Percentiles rank a stretch among this genome's conserved stretches.
phyloP scores from a whole-genome alignment of 2,888 invertebrate genomes.

The Cynaeus angustus region DNA sequence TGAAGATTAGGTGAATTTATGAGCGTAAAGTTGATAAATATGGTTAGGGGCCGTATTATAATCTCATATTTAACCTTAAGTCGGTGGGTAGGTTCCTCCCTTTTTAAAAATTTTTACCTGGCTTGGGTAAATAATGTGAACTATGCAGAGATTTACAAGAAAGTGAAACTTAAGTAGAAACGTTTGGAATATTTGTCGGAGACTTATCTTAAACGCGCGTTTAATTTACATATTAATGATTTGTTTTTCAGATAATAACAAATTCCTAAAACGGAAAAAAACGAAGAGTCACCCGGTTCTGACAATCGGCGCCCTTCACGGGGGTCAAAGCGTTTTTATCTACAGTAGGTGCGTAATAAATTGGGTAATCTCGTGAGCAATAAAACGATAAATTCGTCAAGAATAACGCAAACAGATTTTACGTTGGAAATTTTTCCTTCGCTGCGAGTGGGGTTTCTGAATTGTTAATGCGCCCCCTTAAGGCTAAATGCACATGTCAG shows the following conservation, averaged over 20 bases:
- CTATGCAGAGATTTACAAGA: slow-evolving; percentile 47
- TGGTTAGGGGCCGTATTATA: slow-evolving; percentile 51
- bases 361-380: slow-evolving; percentile 41
- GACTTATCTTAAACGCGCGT: slow-evolving; percentile 45
- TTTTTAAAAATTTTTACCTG: slow-evolving; percentile 52
- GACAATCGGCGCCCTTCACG: slow-evolving; percentile 26
- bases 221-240: slow-evolving; percentile 51
- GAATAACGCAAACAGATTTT: slow-evolving; percentile 38
- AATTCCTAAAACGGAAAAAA: slow-evolving; percentile 37
- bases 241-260: slow-evolving; percentile 48
- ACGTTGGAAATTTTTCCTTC: slow-evolving; percentile 25
- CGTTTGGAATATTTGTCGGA: slow-evolving; percentile 43
- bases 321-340: slow-evolving; percentile 29
- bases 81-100: slow-evolving; percentile 26
- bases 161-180: slow-evolving; percentile 48
- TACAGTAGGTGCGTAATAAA: slow-evolving; percentile 40
- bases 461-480: slow-evolving; percentile 48
- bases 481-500: slow-evolving; percentile 61
- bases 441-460: slow-evolving; percentile 39
- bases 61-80: slow-evolving; percentile 51
- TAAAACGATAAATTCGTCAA: slow-evolving; percentile 42
- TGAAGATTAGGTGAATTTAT: slow-evolving; percentile 40
- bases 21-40: slow-evolving; percentile 50
- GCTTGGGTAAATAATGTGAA: slow-evolving; percentile 49
- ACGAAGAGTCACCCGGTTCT: slow-evolving; percentile 23